phyloP scores from a whole-genome alignment of 2,888 invertebrate species.

The Coelogynopora nodosa region DNA sequence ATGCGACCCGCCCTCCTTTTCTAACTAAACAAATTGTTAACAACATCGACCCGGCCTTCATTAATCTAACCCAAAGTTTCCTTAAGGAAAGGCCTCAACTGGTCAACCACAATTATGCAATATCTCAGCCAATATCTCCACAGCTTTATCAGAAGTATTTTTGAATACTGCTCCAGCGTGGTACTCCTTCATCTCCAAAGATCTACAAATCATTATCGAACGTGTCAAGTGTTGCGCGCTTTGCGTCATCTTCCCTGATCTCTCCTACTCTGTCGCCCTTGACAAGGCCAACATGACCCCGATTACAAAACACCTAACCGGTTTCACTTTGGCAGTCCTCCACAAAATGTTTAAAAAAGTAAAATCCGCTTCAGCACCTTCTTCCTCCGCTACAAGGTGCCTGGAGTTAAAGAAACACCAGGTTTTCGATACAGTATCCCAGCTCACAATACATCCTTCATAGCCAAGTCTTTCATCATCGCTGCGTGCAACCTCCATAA shows the following conservation, averaged over 20 bases:
- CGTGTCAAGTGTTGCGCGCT: background rate
- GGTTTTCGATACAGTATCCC: background rate
- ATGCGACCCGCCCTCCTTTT: background rate
- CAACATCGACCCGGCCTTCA: background rate
- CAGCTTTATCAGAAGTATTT: too few relatives aligned
- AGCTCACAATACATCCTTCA: background rate
- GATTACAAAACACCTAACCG: background rate
- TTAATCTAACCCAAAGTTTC: slow-evolving; percentile 3
- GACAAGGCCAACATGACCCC: background rate
- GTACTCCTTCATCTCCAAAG: background rate
- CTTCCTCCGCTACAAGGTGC: slow-evolving; percentile 19
- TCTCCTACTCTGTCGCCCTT: background rate
- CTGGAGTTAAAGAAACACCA: background rate
- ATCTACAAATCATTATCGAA: background rate
- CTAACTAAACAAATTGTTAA: background rate
- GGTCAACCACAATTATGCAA: background rate
- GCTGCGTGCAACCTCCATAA: background rate
- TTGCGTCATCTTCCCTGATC: background rate
- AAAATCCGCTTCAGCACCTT: background rate
- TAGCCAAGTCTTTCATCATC: background rate
- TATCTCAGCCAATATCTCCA: slow-evolving; percentile 10
- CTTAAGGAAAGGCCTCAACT: background rate
- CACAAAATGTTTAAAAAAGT: background rate
- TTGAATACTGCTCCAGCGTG: slow-evolving; percentile 4
- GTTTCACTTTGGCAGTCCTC: background rate